These are phyloP conservation scores for Mormyrus proboscirostris DNA, from an alignment of 2,797 vertebrate species.

Conservation along the genomic window DNA sequence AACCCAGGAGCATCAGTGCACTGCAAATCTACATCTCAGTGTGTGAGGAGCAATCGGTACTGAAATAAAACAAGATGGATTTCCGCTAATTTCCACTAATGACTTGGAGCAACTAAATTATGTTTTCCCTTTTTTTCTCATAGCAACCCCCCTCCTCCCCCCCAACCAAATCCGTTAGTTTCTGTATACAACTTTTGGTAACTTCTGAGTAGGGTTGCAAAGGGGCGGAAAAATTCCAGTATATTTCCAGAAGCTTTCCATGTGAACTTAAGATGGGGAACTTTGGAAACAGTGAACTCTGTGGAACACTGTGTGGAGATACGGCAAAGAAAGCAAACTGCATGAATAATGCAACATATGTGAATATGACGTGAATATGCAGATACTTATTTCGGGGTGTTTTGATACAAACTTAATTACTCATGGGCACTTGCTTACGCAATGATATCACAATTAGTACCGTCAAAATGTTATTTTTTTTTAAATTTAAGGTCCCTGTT, in stretches of 20 bases:
- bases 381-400: neutral
- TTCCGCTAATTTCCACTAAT: conserved; percentile 1
- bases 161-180: neutral
- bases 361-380: neutral
- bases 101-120: neutral
- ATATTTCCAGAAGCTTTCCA: neutral
- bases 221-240: neutral
- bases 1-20: neutral
- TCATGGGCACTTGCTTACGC: neutral
- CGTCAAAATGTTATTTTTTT: neutral
- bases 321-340: neutral
- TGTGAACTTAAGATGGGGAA: neutral
- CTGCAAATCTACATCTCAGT: neutral
- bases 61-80: neutral
- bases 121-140: neutral
- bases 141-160: neutral
- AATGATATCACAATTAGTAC: neutral
- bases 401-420: neutral
- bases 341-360: neutral
- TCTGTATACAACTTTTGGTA: neutral
- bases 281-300: neutral
- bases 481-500: neutral
- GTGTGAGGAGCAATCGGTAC: neutral
- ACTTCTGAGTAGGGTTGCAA: neutral
- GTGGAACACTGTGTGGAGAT: neutral